Conservation (phyloP, 1,140 invertebrate genomes). For the Lasioglossum baleicum region DNA sequence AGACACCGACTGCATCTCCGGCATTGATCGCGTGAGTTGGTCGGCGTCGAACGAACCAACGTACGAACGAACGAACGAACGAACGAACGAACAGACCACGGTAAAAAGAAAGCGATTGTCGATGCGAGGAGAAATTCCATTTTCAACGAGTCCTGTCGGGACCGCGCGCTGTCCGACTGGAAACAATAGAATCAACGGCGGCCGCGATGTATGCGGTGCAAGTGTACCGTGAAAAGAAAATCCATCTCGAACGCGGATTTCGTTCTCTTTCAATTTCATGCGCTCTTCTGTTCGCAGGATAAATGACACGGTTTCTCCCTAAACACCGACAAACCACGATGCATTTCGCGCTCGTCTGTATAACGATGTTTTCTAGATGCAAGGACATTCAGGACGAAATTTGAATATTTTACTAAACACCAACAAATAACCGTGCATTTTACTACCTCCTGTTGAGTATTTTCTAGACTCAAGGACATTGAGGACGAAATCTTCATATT, state of each 20-base stretch:
- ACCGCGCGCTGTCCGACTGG: constrained; percentile 11
- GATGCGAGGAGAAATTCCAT: constrained; percentile 38
- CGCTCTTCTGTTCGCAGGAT: neutral
- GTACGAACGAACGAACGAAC: neutral
- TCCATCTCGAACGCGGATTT: constrained; percentile 15
- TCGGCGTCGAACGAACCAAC: neutral
- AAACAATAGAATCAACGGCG: constrained; percentile 37
- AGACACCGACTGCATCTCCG: neutral
- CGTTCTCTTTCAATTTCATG: neutral
- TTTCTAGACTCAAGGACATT: too few relatives aligned
- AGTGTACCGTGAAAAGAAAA: constrained; percentile 49
- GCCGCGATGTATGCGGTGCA: constrained; percentile 28
- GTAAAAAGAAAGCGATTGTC: constrained; percentile 39
- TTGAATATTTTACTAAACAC: too few relatives aligned
- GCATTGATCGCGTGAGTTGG: constrained; percentile 31
- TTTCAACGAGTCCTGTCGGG: constrained; percentile 28
- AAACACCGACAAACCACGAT: too few relatives aligned
- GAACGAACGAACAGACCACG: neutral
- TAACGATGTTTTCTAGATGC: too few relatives aligned
- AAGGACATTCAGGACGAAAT: too few relatives aligned
- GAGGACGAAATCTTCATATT: too few relatives aligned
- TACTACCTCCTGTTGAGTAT: too few relatives aligned
- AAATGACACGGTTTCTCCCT: neutral
- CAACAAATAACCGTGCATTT: too few relatives aligned
- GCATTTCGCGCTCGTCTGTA: too few relatives aligned